phyloP scores from a whole-genome alignment of 2,113 vertebrate species.

The Leiothrix lutea region DNA sequence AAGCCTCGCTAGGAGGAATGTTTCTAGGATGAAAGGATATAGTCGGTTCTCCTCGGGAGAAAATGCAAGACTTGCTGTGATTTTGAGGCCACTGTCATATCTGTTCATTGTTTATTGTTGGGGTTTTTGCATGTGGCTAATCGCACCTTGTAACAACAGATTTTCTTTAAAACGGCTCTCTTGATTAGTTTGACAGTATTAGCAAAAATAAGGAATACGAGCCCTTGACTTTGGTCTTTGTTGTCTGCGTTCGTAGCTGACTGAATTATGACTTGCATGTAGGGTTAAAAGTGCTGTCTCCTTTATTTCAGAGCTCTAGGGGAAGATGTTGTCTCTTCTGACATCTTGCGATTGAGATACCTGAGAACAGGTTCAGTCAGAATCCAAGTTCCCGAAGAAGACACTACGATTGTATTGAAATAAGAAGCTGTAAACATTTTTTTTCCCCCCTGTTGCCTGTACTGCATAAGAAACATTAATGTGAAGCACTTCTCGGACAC shows the following conservation, averaged over 20 bases:
- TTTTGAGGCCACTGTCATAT: not conserved
- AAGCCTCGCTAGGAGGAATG: not conserved
- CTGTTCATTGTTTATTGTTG: not conserved
- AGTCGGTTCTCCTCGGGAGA: not conserved
- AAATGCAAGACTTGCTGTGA: not conserved
- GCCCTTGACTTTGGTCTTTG: not conserved
- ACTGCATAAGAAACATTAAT: not conserved
- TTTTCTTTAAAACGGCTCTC: not conserved
- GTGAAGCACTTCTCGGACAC: conserved; percentile 12
- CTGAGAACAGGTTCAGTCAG: conserved; percentile 58
- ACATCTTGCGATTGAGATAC: conserved; percentile 39
- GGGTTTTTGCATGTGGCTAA: accelerated
- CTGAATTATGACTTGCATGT: not conserved
- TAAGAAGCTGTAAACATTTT: conserved; percentile 6
- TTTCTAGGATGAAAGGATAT: not conserved
- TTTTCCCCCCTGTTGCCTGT: not conserved
- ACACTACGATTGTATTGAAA: not conserved
- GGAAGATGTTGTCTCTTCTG: conserved; percentile 61
- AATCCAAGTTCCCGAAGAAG: conserved; percentile 29
- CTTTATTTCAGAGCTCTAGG: conserved; percentile 63
- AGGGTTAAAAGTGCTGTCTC: conserved; percentile 56
- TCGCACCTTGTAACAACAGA: accelerated
- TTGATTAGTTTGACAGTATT: not conserved
- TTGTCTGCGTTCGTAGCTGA: not conserved
- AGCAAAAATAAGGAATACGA: not conserved